Conservation (phyloP, 2,113 vertebrate species). For the Bambusicola thoracicus region DNA sequence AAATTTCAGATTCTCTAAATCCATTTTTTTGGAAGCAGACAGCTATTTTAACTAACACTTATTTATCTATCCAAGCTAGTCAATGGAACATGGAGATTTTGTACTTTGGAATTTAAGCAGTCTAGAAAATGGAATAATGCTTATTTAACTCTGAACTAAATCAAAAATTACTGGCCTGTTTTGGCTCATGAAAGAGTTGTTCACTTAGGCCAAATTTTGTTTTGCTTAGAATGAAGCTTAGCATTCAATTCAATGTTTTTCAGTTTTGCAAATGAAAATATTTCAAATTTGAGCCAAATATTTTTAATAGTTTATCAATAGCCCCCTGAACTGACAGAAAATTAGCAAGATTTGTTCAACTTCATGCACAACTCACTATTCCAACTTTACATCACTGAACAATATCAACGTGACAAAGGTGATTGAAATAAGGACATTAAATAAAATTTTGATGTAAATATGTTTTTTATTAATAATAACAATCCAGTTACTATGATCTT, state of each 20-base stretch:
- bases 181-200: background rate
- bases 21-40: background rate
- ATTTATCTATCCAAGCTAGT: background rate
- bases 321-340: background rate
- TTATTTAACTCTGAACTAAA: background rate
- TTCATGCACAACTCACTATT: background rate
- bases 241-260: background rate
- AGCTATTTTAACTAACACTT: background rate
- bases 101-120: background rate
- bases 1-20: background rate
- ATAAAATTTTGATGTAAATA: background rate
- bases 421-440: background rate
- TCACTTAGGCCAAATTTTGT: background rate
- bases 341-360: conserved; percentile 5
- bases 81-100: background rate
- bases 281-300: background rate
- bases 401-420: background rate
- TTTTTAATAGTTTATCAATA: background rate
- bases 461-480: background rate
- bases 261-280: background rate
- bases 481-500: background rate
- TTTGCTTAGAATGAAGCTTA: background rate
- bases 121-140: background rate
- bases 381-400: background rate
- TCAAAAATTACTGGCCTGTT: background rate